phyloP scores from a whole-genome alignment of 2,888 invertebrate species.

The Pachliopta kotzebuea region DNA sequence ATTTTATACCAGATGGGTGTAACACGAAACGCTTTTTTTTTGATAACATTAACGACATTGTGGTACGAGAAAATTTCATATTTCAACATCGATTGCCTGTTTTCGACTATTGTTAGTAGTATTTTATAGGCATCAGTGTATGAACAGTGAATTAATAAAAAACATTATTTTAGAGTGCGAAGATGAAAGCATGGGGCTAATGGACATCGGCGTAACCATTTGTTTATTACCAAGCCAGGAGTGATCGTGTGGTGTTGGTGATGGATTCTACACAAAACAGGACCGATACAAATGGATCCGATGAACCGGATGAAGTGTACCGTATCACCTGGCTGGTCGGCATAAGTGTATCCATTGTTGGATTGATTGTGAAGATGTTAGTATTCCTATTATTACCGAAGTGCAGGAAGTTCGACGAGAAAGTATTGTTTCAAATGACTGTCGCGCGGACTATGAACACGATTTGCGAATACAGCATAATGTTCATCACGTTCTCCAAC shows the following conservation, averaged over 20 bases:
- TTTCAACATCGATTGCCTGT: slow-evolving; percentile 1
- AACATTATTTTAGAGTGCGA: neutral
- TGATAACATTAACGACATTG: slow-evolving; percentile 16
- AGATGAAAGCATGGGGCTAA: neutral
- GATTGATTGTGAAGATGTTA: slow-evolving; percentile 44
- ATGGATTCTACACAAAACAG: slow-evolving; percentile 12
- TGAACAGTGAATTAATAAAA: neutral
- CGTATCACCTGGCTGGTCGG: slow-evolving; percentile 46
- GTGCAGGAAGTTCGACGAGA: slow-evolving; percentile 54
- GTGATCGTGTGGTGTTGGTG: neutral
- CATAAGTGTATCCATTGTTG: slow-evolving; percentile 43
- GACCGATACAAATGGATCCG: neutral
- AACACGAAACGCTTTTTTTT: slow-evolving; percentile 15
- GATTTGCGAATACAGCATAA: slow-evolving; percentile 43
- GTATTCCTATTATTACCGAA: slow-evolving; percentile 43
- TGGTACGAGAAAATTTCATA: neutral
- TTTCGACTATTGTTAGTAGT: neutral
- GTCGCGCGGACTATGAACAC: slow-evolving; percentile 50
- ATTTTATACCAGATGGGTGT: slow-evolving; percentile 20
- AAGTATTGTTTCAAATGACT: slow-evolving; percentile 52
- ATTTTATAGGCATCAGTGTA: neutral
- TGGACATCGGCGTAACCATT: neutral
- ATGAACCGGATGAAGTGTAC: slow-evolving; percentile 27
- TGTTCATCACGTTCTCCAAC: slow-evolving; percentile 21
- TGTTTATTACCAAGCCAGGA: neutral